Conservation (phyloP, 2,888 invertebrate species). For the Eugnorisma glareosa region DNA sequence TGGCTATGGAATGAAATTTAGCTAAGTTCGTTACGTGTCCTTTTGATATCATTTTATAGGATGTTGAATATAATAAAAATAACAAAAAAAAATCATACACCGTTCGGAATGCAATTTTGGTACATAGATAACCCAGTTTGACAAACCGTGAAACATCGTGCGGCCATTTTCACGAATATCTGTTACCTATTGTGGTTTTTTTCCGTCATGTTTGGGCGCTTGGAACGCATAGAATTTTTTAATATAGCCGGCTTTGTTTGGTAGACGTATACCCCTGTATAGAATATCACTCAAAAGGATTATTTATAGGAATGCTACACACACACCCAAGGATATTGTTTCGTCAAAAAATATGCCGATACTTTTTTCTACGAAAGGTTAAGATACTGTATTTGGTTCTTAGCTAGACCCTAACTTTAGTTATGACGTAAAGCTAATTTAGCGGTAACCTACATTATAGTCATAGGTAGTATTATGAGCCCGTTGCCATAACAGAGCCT, state of each 20-base stretch:
- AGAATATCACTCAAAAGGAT: slow-evolving; percentile 14
- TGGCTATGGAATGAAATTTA: slow-evolving; percentile 23
- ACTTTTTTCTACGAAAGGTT: not conserved
- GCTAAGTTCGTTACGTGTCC: slow-evolving; percentile 25
- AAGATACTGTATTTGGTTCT: not conserved
- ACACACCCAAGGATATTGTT: not conserved
- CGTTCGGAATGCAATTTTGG: slow-evolving; percentile 45
- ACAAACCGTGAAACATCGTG: slow-evolving; percentile 42
- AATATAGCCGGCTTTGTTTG: slow-evolving; percentile 40
- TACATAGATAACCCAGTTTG: slow-evolving; percentile 42
- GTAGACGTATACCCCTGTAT: not conserved
- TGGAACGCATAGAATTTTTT: slow-evolving; percentile 49
- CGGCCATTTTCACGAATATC: slow-evolving; percentile 43
- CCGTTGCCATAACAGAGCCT: slow-evolving; percentile 57
- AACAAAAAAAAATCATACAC: slow-evolving; percentile 25
- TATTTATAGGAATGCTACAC: slow-evolving; percentile 12
- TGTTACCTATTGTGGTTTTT: slow-evolving; percentile 49
- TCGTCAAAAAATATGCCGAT: not conserved
- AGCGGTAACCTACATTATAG: slow-evolving; percentile 1
- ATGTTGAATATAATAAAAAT: slow-evolving; percentile 21
- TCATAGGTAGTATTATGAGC: slow-evolving; percentile 29
- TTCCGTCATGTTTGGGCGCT: slow-evolving; percentile 41
- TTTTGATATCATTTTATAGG: slow-evolving; percentile 21
- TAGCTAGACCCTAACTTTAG: not conserved
- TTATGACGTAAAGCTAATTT: not conserved